Percentiles rank a stretch among this genome's conserved stretches.
phyloP scores from a whole-genome alignment of 2,888 invertebrate species.

The Limnephilus auricula region DNA sequence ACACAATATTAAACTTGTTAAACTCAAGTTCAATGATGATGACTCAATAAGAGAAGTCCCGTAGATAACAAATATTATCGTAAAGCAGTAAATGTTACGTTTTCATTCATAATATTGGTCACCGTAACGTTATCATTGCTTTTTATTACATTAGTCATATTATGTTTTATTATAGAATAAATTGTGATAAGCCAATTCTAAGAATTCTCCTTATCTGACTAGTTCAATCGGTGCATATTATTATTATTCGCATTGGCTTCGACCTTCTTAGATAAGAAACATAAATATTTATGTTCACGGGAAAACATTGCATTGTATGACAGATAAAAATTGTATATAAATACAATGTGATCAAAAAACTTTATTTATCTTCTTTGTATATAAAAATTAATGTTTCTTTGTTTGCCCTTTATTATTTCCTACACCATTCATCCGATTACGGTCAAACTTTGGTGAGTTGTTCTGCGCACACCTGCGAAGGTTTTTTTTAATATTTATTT shows the following conservation, averaged over 20 bases:
- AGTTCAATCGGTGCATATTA: background rate
- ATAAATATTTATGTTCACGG: background rate
- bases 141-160: background rate
- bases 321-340: too few species aligned
- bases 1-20: background rate
- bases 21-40: background rate
- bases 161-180: background rate
- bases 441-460: too few species aligned
- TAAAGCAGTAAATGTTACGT: background rate
- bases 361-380: too few species aligned
- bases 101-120: background rate
- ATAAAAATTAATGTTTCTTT: too few species aligned
- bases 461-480: too few species aligned
- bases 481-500: too few species aligned
- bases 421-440: too few species aligned
- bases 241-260: background rate
- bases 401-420: too few species aligned
- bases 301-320: background rate
- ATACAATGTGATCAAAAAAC: too few species aligned
- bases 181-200: background rate
- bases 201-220: background rate
- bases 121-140: background rate
- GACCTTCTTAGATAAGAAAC: background rate
- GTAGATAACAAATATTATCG: background rate
- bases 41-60: background rate